Evolutionary conservation across 1,140 invertebrate genomes (phyloP).

Genomic region (Drosophila novamexicana): DNA sequence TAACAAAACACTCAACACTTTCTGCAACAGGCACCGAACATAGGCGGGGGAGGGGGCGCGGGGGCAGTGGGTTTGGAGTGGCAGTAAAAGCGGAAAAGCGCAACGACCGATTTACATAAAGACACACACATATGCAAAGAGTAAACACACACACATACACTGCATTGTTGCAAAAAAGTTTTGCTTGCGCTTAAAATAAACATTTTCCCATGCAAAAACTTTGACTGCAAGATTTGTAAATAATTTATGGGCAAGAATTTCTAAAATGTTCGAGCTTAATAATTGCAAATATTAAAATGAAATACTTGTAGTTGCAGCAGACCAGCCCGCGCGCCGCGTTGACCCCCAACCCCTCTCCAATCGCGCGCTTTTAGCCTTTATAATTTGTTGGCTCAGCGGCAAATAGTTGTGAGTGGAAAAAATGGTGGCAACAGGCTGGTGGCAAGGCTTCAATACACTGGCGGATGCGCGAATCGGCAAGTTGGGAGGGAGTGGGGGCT

Average conservation of each 20-base stretch:
- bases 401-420: conserved; percentile 25
- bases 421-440: conserved; percentile 6
- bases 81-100: conserved; percentile 46
- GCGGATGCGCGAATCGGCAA: conserved; percentile 2
- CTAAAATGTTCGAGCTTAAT: conserved; percentile 65
- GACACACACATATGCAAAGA: conserved; percentile 17
- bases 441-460: conserved; percentile 39
- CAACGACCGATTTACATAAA: conserved; percentile 79
- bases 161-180: conserved; percentile 47
- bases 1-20: conserved; percentile 81
- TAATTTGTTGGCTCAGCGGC: conserved; percentile 14
- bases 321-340: background rate
- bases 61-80: conserved; percentile 5
- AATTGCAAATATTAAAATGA: conserved; percentile 53
- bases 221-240: conserved; percentile 67
- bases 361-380: conserved; percentile 10
- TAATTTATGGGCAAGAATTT: conserved; percentile 63
- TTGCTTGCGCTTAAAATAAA: conserved; percentile 43
- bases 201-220: conserved; percentile 43
- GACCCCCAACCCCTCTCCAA: too few species aligned
- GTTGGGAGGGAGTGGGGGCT: background rate
- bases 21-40: conserved; percentile 32
- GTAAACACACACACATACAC: conserved; percentile 21
- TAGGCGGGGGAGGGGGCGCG: background rate
- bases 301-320: conserved; percentile 15